Conservation (phyloP, 37 sponge, comb jelly and placozoan species). For the Amphimedon queenslandica region DNA sequence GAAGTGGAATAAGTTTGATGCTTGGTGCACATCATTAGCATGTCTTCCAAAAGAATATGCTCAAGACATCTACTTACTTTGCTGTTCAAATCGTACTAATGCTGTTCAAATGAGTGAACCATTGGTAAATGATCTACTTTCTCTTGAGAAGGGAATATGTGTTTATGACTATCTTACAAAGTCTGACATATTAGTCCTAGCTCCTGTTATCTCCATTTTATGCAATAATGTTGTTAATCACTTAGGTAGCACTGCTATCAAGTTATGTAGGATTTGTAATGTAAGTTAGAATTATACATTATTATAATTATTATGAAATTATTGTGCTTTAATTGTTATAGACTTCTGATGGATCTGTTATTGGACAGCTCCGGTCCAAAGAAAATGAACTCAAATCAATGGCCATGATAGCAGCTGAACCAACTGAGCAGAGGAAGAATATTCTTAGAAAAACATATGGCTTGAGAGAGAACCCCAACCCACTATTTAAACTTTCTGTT, state of each 20-base stretch:
- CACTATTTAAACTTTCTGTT: conserved; percentile 3
- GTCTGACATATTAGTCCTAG: neutral
- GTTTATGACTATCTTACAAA: neutral
- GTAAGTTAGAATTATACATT: conserved; percentile 23
- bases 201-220: neutral
- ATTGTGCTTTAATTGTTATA: too few species aligned
- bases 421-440: conserved; percentile 4
- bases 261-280: conserved; percentile 37
- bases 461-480: conserved; percentile 17
- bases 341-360: neutral
- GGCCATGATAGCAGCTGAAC: neutral
- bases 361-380: conserved; percentile 6
- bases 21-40: conserved; percentile 8
- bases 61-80: neutral
- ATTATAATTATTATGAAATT: too few species aligned
- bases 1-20: conserved; percentile 18
- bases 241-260: conserved; percentile 22
- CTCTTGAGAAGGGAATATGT: neutral
- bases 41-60: neutral
- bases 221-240: conserved; percentile 38
- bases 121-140: neutral
- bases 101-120: neutral
- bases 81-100: neutral
- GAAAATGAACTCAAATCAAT: neutral
- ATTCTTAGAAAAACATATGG: conserved; percentile 10